Conservation (phyloP, 2,888 invertebrate genomes). For the Harpalus rufipes region DNA sequence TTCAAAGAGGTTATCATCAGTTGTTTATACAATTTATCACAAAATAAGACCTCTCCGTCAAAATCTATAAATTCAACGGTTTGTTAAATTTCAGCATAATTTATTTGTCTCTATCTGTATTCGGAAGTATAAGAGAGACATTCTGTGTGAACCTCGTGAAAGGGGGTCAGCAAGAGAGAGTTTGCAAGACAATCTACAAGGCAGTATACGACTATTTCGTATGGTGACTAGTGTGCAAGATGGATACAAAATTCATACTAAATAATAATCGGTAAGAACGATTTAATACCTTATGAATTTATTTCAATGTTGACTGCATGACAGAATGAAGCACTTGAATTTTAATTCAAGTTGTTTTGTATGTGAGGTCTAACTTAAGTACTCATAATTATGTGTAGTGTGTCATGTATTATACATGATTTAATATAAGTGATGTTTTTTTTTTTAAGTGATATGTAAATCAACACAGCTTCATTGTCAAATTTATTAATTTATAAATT, state of each 20-base stretch:
- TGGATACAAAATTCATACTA: constrained; percentile 70
- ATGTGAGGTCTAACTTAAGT: neutral
- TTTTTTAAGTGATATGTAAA: neutral
- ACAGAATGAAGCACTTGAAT: constrained; percentile 19
- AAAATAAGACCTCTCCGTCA: neutral
- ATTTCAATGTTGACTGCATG: neutral
- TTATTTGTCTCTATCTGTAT: neutral
- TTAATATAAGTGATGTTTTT: neutral
- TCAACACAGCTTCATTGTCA: neutral
- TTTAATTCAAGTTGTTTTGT: constrained; percentile 28
- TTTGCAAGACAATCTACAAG: constrained; percentile 43
- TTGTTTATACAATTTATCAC: neutral
- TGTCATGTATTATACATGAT: neutral
- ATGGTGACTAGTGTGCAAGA: constrained; percentile 59
- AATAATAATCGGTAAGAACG: constrained; percentile 70
- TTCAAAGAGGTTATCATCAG: neutral
- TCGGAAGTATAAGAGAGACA: constrained; percentile 33
- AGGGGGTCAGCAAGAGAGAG: constrained; percentile 63
- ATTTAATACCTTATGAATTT: neutral
- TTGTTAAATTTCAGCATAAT: neutral
- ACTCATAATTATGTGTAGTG: neutral
- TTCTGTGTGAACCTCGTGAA: constrained; percentile 39
- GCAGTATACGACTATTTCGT: neutral
- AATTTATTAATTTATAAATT: constrained; percentile 11
- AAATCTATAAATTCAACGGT: constrained; percentile 11